phyloP scores from a whole-genome alignment of 2,888 invertebrate species.

The Drosophila leonis region DNA sequence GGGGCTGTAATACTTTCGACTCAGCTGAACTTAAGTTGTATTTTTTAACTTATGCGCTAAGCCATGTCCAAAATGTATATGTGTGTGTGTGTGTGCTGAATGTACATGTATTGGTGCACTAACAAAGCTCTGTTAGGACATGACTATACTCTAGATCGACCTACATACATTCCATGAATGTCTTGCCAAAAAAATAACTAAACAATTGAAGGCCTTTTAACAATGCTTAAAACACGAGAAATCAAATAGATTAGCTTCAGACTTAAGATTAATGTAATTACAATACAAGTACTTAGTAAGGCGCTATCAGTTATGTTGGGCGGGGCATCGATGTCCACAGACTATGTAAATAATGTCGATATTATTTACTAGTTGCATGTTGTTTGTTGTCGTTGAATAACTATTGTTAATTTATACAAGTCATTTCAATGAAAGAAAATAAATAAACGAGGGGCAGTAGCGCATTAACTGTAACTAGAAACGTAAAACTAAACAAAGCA shows the following conservation, averaged over 20 bases:
- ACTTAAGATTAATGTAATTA: constrained; percentile 48
- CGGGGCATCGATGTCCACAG: constrained; percentile 35
- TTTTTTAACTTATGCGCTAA: constrained; percentile 42
- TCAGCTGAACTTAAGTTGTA: constrained; percentile 47
- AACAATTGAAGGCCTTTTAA: constrained; percentile 35
- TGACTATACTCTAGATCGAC: constrained; percentile 40
- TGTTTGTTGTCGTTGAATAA: constrained; percentile 9
- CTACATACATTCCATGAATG: constrained; percentile 42
- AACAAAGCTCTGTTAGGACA: constrained; percentile 47
- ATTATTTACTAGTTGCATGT: constrained; percentile 37
- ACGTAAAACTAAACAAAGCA: constrained; percentile 53
- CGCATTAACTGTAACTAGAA: constrained; percentile 46
- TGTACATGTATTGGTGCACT: constrained; percentile 36
- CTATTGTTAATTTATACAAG: constrained; percentile 67
- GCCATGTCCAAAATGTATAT: constrained; percentile 41
- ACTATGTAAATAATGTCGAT: constrained; percentile 41
- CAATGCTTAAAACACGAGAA: constrained; percentile 36
- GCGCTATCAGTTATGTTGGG: constrained; percentile 44
- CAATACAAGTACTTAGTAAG: constrained; percentile 52
- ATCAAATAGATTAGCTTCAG: constrained; percentile 32
- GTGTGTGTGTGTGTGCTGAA: constrained; percentile 14
- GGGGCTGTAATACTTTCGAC: constrained; percentile 66
- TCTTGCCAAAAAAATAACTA: constrained; percentile 34
- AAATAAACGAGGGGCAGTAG: constrained; percentile 55
- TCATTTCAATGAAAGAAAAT: constrained; percentile 62